Conservation (phyloP, 2,888 invertebrate genomes). For the Brachyptera risi region DNA sequence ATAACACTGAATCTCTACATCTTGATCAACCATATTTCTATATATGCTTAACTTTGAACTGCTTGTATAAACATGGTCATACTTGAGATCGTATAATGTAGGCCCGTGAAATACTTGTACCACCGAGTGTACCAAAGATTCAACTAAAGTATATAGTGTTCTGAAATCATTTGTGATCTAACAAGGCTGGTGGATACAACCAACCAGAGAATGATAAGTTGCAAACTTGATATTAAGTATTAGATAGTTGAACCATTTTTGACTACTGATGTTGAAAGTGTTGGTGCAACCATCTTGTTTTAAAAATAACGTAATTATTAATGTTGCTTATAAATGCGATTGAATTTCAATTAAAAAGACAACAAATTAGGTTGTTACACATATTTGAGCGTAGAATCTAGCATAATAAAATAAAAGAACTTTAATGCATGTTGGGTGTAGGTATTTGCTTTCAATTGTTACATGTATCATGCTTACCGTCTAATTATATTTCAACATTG, state of each 20-base stretch:
- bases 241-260: not conserved
- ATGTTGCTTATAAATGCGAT: conserved; percentile 1
- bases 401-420: not conserved
- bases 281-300: not conserved
- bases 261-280: not conserved
- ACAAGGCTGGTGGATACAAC: no score
- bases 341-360: not conserved
- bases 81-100: no score
- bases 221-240: no score
- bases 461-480: not conserved
- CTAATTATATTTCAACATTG: not conserved
- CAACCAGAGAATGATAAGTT: no score
- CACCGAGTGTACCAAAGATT: no score
- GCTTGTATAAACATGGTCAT: no score
- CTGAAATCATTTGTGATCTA: no score
- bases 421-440: conserved; percentile 15
- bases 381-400: not conserved
- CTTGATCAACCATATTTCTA: no score
- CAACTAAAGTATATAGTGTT: no score
- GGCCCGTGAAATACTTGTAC: no score
- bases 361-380: not conserved
- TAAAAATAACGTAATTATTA: not conserved
- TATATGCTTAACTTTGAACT: no score
- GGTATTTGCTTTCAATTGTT: conserved; percentile 18
- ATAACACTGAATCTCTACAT: no score